Percentiles rank a stretch among this genome's conserved stretches.
Evolutionary conservation across 2,113 vertebrate genomes (phyloP).

Genomic region (Carlito syrichta): DNA sequence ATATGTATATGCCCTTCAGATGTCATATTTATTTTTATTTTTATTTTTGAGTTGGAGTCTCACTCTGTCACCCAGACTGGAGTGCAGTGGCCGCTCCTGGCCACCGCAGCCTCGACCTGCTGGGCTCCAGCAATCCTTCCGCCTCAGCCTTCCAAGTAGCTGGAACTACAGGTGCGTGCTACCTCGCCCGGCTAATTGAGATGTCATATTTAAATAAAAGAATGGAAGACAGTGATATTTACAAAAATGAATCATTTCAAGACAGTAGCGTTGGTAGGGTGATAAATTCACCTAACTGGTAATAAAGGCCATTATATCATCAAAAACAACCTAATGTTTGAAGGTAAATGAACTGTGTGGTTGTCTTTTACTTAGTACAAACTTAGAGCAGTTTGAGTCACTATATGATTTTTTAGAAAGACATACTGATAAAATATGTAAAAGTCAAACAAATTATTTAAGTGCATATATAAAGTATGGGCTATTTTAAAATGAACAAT

Average conservation of each 20-base stretch:
- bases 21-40: no score
- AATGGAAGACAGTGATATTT: no score
- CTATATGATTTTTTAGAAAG: conserved; percentile 67
- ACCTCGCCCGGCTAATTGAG: no score
- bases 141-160: no score
- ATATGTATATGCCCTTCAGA: neutral
- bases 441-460: conserved; percentile 66
- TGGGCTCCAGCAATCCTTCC: no score
- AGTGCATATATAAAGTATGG: conserved; percentile 61
- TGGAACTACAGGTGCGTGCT: no score
- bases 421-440: conserved; percentile 71
- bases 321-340: neutral
- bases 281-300: neutral
- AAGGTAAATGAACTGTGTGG: neutral
- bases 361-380: conserved; percentile 68
- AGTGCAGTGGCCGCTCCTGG: no score
- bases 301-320: neutral
- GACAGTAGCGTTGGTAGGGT: neutral
- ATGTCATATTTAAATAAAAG: conserved; percentile 25
- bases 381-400: conserved; percentile 49
- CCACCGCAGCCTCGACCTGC: no score
- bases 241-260: neutral
- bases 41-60: no score
- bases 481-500: conserved; percentile 78
- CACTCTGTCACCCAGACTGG: no score